Evolutionary conservation across 2,888 invertebrate species (phyloP), one percentile per base, ranked within the genome.

Genomic region (Resseliella maxima): DNA sequence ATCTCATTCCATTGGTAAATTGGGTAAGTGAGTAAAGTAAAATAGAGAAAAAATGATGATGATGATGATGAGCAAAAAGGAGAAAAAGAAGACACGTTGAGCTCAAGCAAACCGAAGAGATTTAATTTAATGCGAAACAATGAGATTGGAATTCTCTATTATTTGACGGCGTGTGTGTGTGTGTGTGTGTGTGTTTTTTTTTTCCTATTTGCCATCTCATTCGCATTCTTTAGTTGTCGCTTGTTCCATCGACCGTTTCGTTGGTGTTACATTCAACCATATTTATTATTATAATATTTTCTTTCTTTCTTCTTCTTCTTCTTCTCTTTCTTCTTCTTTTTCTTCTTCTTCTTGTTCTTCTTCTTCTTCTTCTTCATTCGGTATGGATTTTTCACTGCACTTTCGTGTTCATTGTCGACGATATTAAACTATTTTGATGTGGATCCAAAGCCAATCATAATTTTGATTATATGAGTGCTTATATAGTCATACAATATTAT

Each of bases 91-190:
- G 27, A 59, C 18, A 59, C 27, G 27, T 31, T 35, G 72, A 72
- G 72, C 72, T 72, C 72, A 72, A 31, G 31, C 31, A 72, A 72
- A 72, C 72, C 72, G 15, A 31, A 31, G 72, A 72, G 72, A 72
- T 72, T 72, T 72, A 72, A 72, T 72, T 72, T 72, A 72, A 72
- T 72, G 72, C 72, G 72, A 72, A 72, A 72, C 72, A 72, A 72
- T 72, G 31, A 72, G 72, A 35, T 72, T 31, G 72, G 72, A 72
- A 72, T 72, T 72, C 72, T 72, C 31, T 72, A 72, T 72, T 72
- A 72, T 72, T 72, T 31, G 72, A 72, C n/a, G 72, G 72, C 31
- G 24, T 59, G 24, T 6, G 1, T n/a, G n/a, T n/a, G n/a, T n/a
- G n/a, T n/a, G n/a, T n/a, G n/a, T n/a, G n/a, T n/a, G n/a, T n/a